These are phyloP conservation scores for Falco peregrinus DNA, from an alignment of 2,797 vertebrate genomes.

Conservation along the genomic window DNA sequence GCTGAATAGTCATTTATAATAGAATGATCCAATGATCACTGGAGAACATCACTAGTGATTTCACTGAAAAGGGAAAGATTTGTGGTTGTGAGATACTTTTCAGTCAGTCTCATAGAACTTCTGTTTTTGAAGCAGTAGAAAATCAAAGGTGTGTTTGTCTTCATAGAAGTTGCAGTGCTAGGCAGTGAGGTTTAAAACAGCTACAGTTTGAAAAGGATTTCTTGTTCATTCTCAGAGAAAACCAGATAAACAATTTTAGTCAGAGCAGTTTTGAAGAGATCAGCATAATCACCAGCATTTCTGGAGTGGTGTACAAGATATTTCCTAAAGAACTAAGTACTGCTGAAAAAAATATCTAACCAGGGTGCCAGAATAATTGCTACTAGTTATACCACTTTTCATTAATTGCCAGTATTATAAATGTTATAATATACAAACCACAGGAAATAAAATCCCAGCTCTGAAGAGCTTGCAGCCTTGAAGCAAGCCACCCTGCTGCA, in stretches of 20 bases:
- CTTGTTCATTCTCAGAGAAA: not conserved
- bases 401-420: not conserved
- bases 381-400: not conserved
- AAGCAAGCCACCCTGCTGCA: not conserved
- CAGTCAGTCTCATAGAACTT: not conserved
- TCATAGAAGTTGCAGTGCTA: not conserved
- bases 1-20: not conserved
- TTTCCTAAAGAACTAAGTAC: not conserved
- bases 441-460: not conserved
- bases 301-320: not conserved
- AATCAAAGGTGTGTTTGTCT: not conserved
- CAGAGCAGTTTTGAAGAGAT: not conserved
- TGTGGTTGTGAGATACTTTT: not conserved
- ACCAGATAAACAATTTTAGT: not conserved
- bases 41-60: not conserved
- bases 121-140: not conserved
- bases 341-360: not conserved
- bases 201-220: not conserved
- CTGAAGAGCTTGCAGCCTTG: not conserved
- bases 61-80: not conserved
- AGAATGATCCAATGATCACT: not conserved
- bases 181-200: not conserved
- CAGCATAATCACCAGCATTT: not conserved
- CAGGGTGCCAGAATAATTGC: not conserved
- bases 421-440: not conserved